These are phyloP conservation scores for Epizoanthus scotinus DNA, from an alignment of 92 coral and sea anemone genomes.

Conservation along the genomic window DNA sequence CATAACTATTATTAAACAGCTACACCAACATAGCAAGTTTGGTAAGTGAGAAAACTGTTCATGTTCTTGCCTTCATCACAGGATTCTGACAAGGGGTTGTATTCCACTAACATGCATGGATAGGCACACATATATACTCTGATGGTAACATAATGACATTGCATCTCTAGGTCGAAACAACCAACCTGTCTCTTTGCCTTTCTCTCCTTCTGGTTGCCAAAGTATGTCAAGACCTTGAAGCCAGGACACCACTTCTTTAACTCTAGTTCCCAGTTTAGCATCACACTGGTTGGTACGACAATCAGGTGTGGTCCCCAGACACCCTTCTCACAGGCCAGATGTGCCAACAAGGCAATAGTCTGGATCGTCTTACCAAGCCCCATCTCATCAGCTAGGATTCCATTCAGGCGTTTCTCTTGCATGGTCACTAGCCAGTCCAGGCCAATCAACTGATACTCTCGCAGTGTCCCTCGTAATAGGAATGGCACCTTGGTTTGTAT, in stretches of 20 bases:
- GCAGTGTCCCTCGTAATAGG: constrained; percentile 81
- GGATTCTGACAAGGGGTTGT: too few species aligned
- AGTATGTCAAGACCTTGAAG: constrained; percentile 91
- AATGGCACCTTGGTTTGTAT: constrained; percentile 92
- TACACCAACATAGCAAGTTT: constrained; percentile 12
- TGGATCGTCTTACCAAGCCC: constrained; percentile 96
- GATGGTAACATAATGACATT: not conserved
- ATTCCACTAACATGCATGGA: too few species aligned
- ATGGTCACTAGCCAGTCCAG: constrained; percentile 96
- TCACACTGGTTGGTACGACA: constrained; percentile 95
- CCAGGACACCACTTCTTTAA: constrained; percentile 98
- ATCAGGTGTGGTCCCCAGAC: constrained; percentile 96
- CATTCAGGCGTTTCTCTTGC: constrained; percentile 93
- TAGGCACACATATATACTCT: too few species aligned
- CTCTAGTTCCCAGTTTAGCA: constrained; percentile 98
- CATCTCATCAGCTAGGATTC: constrained; percentile 98
- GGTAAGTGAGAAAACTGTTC: not conserved
- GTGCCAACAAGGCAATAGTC: constrained; percentile 94
- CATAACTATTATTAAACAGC: not conserved
- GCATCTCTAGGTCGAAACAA: not conserved
- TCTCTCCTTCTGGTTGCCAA: constrained; percentile 94
- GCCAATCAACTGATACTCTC: constrained; percentile 97
- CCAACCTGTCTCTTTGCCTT: constrained; percentile 92
- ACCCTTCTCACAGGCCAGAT: constrained; percentile 90
- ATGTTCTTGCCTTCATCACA: too few species aligned